Conservation (phyloP, 2,113 vertebrate genomes). For the Lepisosteus osseus region DNA sequence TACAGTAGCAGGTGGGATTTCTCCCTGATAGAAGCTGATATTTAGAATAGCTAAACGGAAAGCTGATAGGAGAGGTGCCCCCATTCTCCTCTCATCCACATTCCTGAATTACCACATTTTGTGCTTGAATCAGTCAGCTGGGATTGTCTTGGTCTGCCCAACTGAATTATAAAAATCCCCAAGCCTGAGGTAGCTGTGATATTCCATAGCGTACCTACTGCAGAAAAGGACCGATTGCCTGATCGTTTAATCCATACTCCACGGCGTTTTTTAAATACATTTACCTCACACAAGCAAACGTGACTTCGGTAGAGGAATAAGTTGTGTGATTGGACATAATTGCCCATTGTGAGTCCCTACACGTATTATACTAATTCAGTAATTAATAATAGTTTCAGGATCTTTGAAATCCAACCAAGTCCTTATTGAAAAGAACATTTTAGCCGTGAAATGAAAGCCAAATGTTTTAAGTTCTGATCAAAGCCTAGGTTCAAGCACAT, state of each 20-base stretch:
- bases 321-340: slow-evolving; percentile 19
- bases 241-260: neutral
- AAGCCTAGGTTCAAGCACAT: slow-evolving; percentile 28
- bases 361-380: slow-evolving; percentile 23
- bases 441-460: slow-evolving; percentile 34
- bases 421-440: slow-evolving; percentile 26
- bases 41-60: too few relatives aligned
- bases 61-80: too few relatives aligned
- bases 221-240: too few relatives aligned
- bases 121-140: too few relatives aligned
- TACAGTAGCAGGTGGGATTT: too few relatives aligned
- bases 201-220: neutral
- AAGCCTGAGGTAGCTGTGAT: neutral
- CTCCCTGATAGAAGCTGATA: too few relatives aligned
- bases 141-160: neutral
- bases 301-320: neutral
- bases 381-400: slow-evolving; percentile 30
- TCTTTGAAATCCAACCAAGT: slow-evolving; percentile 24
- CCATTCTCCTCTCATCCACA: too few relatives aligned
- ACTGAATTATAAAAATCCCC: neutral
- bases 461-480: slow-evolving; percentile 46
- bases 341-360: slow-evolving; percentile 18
- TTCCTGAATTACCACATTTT: too few relatives aligned
- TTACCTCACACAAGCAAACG: slow-evolving; percentile 15
- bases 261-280: neutral